Evolutionary conservation across 2,113 vertebrate species (phyloP), one percentile per base, ranked within the genome.

Genomic region (Theristicus caerulescens): DNA sequence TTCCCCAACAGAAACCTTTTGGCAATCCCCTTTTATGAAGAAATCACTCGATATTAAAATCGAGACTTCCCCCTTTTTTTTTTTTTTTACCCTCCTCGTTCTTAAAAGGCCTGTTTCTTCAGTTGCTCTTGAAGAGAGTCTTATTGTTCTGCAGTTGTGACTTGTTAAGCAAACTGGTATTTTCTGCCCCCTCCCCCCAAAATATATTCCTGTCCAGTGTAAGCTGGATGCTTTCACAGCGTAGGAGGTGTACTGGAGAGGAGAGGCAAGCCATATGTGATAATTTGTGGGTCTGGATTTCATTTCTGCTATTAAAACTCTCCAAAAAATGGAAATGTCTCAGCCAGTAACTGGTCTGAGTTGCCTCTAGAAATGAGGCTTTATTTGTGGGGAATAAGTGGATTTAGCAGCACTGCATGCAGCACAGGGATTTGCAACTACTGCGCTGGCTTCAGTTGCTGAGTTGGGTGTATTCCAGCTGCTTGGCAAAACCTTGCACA

Each of bases 401-500:
- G 46, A 11, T 92, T 95, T 51, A 77, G 69, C 46, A 94, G 92
- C 38, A 3, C 55, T 54, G 64, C 52, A 12, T 71, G 71, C 57
- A 89, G 70, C 8, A 10, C 54, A 51, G 58, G 78, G 92, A 49
- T 91, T 46, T 69, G 83, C 86, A 91, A 0, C 91, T 91, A 36
- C 93, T 95, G 93, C 40, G 24, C 81, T 72, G 92, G 84, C 91
- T 88, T 58, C 36, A 31, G 66, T 93, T 71, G 93, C 85, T 11
- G 82, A 82, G 86, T 67, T 97, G 93, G 96, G 89, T 71, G 42
- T 93, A 16, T 88, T 97, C 95, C 97, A 94, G 22, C 95, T 93
- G 94, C 91, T 93, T 95, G 69, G 84, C 94, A 95, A 86, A 97
- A 73, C 81, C 82, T 94, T n/a, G 49, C 65, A 65, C 80, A 82